Base-by-base conservation (phyloP, 1,140 invertebrate species). In the Drosophila bifasciata region DNA sequence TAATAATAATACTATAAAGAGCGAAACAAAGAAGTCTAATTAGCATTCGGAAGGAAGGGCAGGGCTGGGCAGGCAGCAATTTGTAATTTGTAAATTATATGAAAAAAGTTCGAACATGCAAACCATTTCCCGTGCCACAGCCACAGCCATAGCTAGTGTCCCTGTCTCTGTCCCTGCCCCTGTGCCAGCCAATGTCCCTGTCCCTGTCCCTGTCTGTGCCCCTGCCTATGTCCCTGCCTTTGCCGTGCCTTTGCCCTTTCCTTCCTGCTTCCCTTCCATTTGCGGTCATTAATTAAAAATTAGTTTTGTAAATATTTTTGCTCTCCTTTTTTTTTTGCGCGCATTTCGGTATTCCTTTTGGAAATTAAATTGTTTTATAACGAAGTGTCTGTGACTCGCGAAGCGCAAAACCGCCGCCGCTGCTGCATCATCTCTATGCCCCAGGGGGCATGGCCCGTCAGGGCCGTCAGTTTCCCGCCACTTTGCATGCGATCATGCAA, bases 341-440 rank as follows among this genome's bases (percentile, higher is more conserved):
- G 51, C 60, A 67, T 61, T 73, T 64, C 41, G 39, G 25, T 39
- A 36, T 67, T 55, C 36, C 52, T 58, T 55, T 55, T 53, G 23
- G 39, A 79, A 73, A 61, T 88, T 78, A 75, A 88, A 86, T 86
- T 83, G 83, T 89, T 86, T 86, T 88, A 89, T 86, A 86, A 86
- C 83, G 83, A 86, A 88, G 84, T 86, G 83, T 86, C 83, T 86
- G 83, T 62, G 79, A 66, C 58, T 76, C 60, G 64, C 77, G 78
- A 77, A 81, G 81, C 80, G 80, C 72, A 84, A 80, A 86, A 80
- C 78, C 81, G 81, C 74, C 81, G 83, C 78, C 70, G 59, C 40
- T 23, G 13, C 21, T n/a, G n/a, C n/a, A n/a, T n/a, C n/a, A n/a
- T 15, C 23, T 25, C 41, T 23, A 3, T 13, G n/a, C n/a, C n/a